A percentile compares a stretch with the other conserved stretches of the same genome.
phyloP scores from a whole-genome alignment of 2,888 invertebrate species.

The Amblyteles armatorius region DNA sequence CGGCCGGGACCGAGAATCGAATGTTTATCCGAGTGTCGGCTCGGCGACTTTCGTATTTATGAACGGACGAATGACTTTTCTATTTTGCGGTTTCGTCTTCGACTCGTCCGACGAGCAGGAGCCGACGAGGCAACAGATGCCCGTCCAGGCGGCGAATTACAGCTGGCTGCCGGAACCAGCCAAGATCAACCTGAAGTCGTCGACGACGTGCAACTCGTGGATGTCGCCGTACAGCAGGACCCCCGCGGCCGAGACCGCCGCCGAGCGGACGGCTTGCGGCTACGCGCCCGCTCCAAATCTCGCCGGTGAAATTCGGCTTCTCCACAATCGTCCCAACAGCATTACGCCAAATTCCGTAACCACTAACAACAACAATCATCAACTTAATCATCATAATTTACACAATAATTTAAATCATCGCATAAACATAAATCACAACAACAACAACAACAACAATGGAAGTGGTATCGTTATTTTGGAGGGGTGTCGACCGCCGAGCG shows the following conservation, averaged over 20 bases:
- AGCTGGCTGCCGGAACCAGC: conserved; percentile 71
- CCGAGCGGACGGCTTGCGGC: conserved; percentile 68
- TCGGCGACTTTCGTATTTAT: background rate
- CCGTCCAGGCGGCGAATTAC: conserved; percentile 39
- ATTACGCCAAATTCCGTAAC: conserved; percentile 51
- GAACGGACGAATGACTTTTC: conserved; percentile 78
- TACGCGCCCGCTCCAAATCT: conserved; percentile 63
- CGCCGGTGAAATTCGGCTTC: conserved; percentile 46
- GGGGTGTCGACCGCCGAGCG: conserved; percentile 80
- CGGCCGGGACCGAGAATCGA: background rate
- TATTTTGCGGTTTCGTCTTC: conserved; percentile 81
- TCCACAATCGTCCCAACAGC: conserved; percentile 49
- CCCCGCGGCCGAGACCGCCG: conserved; percentile 51
- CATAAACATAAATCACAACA: conserved; percentile 64
- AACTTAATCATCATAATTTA: conserved; percentile 46
- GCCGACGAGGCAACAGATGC: conserved; percentile 54
- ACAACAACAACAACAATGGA: conserved; percentile 74
- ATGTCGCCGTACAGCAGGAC: conserved; percentile 80
- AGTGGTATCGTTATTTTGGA: conserved; percentile 80
- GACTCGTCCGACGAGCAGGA: conserved; percentile 80
- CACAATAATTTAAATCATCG: conserved; percentile 60
- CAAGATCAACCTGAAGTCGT: conserved; percentile 78
- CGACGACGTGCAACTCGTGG: conserved; percentile 79
- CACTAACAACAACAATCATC: conserved; percentile 57
- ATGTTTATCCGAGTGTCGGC: background rate